Evolutionary conservation across 2,113 vertebrate genomes (phyloP).

Genomic region (Pedionomus torquatus): DNA sequence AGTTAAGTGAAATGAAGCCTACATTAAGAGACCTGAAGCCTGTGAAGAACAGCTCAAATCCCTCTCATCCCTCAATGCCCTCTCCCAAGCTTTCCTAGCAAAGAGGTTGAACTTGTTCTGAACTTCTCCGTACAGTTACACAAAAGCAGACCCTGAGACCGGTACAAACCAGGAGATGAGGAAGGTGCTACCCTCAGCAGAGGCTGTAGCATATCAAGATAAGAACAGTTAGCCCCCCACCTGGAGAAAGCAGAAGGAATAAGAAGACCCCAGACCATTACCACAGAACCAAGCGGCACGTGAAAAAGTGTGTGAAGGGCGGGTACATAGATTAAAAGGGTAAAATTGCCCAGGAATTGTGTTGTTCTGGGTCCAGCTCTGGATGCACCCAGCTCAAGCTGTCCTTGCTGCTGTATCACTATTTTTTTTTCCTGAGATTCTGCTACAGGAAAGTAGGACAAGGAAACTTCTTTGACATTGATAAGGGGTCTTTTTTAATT

Average conservation of each 20-base stretch:
- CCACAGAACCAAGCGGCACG: not conserved
- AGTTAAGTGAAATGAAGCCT: not conserved
- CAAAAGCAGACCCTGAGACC: not conserved
- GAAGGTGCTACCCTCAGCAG: not conserved
- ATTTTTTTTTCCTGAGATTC: not conserved
- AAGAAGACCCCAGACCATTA: not conserved
- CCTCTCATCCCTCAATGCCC: not conserved
- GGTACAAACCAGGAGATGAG: not conserved
- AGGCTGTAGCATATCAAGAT: not conserved
- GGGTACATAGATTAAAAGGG: not conserved
- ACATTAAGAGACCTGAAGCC: not conserved
- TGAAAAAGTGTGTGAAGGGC: not conserved
- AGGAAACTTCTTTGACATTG: not conserved
- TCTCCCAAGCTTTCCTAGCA: fast-evolving
- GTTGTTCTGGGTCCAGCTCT: not conserved
- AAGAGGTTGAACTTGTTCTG: not conserved
- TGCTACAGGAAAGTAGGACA: not conserved
- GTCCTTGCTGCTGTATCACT: not conserved
- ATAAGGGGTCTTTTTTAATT: not conserved
- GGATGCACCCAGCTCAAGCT: not conserved
- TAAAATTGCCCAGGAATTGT: not conserved
- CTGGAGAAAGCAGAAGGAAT: not conserved
- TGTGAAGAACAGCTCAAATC: not conserved
- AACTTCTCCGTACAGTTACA: not conserved
- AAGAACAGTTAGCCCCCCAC: not conserved